Conservation (phyloP, 2,888 invertebrate species). For the Nysson spinosus region DNA sequence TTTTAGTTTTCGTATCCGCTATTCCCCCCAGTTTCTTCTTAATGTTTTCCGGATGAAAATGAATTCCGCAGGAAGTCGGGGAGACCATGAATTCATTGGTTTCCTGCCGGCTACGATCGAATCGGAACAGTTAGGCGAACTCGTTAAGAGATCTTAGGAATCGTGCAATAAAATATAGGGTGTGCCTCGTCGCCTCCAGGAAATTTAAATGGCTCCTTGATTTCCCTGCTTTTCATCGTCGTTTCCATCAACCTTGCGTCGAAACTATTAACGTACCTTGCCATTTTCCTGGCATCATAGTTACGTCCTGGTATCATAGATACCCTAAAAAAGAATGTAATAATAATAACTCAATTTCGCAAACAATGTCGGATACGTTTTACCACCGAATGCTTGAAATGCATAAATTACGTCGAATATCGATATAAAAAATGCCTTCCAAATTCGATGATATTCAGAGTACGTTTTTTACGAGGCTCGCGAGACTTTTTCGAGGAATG, state of each 20-base stretch:
- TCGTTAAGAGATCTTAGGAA: constrained; percentile 9
- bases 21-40: no score
- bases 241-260: constrained; percentile 5
- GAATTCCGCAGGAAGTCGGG: not conserved
- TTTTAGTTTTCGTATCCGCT: no score
- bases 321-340: no score
- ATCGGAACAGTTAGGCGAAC: constrained; percentile 9
- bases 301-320: no score
- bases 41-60: not conserved
- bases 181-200: constrained; percentile 26
- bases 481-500: not conserved
- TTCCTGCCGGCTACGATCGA: not conserved
- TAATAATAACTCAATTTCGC: no score
- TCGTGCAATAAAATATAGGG: constrained; percentile 22
- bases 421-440: no score
- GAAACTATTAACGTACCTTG: not conserved
- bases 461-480: no score
- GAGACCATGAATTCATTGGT: not conserved
- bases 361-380: no score
- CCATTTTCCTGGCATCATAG: no score
- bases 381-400: no score
- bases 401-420: no score
- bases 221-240: constrained; percentile 24
- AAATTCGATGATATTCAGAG: no score
- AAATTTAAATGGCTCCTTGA: constrained; percentile 36